A percentile compares a stretch with the other conserved stretches of the same genome.
phyloP scores from a whole-genome alignment of 2,113 vertebrate genomes.

The Alligator sinensis region DNA sequence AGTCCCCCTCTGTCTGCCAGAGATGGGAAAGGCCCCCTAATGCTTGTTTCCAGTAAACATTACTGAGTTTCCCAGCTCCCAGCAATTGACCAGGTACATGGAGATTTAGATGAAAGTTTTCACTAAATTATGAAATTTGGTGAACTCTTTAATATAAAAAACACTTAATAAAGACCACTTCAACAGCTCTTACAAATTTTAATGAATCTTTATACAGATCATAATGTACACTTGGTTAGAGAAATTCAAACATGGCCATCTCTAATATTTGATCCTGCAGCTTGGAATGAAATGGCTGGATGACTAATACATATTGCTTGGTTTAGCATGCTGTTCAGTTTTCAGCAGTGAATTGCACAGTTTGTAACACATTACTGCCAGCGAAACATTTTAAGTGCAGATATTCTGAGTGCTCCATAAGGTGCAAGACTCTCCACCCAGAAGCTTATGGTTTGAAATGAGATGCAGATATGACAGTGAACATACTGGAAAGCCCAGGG shows the following conservation, averaged over 20 bases:
- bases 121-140: not conserved
- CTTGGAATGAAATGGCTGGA: not conserved
- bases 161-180: not conserved
- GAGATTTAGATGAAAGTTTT: not conserved
- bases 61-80: not conserved
- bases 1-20: not conserved
- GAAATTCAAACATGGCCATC: not conserved
- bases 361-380: not conserved
- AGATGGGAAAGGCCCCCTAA: not conserved
- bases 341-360: not conserved
- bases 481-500: not conserved
- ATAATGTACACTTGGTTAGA: too few relatives aligned
- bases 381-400: not conserved
- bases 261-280: not conserved
- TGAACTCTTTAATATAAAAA: not conserved
- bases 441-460: not conserved
- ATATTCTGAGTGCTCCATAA: not conserved
- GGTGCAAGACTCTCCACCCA: not conserved
- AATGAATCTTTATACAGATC: not conserved
- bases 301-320: not conserved
- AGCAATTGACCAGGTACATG: not conserved
- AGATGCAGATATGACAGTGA: not conserved
- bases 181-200: not conserved
- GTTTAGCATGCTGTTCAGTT: not conserved
- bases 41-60: not conserved